A percentile compares a stretch with the other conserved stretches of the same genome.
Evolutionary conservation across 2,113 vertebrate genomes (phyloP).

Genomic region (Tonatia bakeri): DNA sequence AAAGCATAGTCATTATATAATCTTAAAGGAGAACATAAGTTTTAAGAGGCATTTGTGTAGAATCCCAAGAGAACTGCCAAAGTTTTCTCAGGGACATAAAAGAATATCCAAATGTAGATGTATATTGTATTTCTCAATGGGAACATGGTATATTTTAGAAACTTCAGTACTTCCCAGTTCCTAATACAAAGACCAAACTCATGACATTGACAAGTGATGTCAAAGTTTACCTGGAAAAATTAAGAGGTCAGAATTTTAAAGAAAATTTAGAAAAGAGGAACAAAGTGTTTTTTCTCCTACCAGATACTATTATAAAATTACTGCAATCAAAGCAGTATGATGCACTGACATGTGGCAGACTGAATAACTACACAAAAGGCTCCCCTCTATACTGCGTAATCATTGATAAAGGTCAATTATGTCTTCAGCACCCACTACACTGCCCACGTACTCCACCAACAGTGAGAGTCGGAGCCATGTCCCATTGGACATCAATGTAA

Average conservation of each 20-base stretch:
- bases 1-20: background rate
- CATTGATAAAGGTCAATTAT: background rate
- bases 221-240: background rate
- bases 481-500: background rate
- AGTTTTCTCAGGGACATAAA: background rate
- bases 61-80: background rate
- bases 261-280: background rate
- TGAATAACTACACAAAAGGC: background rate
- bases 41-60: background rate
- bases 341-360: background rate
- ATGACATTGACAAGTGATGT: background rate
- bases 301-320: background rate
- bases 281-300: background rate
- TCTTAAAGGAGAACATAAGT: background rate
- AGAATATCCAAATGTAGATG: background rate
- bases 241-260: background rate
- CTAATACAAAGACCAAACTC: background rate
- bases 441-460: background rate
- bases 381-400: background rate
- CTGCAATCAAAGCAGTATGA: background rate
- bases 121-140: background rate
- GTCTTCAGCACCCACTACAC: background rate
- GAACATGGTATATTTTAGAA: background rate
- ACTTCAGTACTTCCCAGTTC: background rate
- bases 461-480: background rate